phyloP scores from a whole-genome alignment of 1,140 invertebrate genomes.

The Pemphigus obesinymphae region DNA sequence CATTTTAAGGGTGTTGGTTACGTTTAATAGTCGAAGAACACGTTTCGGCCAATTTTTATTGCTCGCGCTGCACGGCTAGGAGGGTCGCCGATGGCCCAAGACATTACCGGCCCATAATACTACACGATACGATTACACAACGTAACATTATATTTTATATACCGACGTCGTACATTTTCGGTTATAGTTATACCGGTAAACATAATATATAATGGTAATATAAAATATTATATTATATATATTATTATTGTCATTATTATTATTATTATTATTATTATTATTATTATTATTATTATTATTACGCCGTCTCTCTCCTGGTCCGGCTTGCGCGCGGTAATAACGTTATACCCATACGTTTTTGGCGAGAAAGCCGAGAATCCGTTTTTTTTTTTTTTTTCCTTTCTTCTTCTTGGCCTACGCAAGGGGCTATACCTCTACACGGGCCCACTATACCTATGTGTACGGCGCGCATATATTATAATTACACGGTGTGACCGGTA shows the following conservation, averaged over 20 bases:
- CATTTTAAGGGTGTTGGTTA: background rate
- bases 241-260: too few species aligned
- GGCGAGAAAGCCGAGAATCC: background rate
- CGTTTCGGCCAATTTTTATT: conserved; percentile 8
- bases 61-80: background rate
- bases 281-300: too few species aligned
- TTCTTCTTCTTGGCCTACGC: background rate
- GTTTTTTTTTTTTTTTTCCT: too few species aligned
- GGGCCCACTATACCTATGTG: too few species aligned
- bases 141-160: background rate
- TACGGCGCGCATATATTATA: background rate
- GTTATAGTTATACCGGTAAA: background rate
- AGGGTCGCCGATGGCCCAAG: background rate
- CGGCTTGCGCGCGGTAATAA: too few species aligned
- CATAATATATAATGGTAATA: background rate
- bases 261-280: too few species aligned
- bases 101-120: background rate
- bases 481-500: conserved; percentile 1
- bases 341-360: background rate
- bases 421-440: background rate
- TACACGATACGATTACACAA: too few species aligned
- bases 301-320: too few species aligned
- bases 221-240: background rate
- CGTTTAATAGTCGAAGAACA: conserved; percentile 3
- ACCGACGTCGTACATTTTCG: background rate